These are phyloP conservation scores for Fistularia commersonii DNA, from an alignment of 2,797 vertebrate genomes.

Conservation along the genomic window DNA sequence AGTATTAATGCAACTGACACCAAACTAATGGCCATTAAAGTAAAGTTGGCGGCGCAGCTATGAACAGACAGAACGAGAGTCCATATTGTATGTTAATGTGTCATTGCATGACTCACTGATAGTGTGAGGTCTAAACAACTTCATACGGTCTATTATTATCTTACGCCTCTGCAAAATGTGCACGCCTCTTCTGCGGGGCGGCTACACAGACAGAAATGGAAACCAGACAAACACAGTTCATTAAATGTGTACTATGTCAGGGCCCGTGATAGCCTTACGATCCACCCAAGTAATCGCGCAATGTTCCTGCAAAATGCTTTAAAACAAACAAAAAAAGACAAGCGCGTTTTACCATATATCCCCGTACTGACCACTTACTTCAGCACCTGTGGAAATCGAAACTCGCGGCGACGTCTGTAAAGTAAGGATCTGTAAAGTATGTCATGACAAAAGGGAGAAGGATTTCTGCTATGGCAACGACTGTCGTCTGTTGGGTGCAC, in stretches of 20 bases:
- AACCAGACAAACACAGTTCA: too few species aligned
- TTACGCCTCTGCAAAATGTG: not conserved
- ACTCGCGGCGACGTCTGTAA: too few species aligned
- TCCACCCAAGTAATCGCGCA: too few species aligned
- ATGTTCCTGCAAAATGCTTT: too few species aligned
- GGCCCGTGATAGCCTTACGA: too few species aligned
- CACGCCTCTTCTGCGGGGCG: constrained; percentile 2
- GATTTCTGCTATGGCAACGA: constrained; percentile 6
- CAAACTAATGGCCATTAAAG: constrained; percentile 47
- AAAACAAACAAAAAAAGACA: too few species aligned
- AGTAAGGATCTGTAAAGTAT: too few species aligned
- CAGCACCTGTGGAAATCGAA: too few species aligned
- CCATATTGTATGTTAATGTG: constrained; percentile 23
- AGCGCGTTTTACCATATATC: too few species aligned
- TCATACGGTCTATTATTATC: constrained; percentile 11
- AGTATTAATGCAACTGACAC: constrained; percentile 48
- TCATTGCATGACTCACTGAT: constrained; percentile 11
- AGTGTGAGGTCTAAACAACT: not conserved
- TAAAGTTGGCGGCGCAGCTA: constrained; percentile 20
- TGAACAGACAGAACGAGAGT: constrained; percentile 12
- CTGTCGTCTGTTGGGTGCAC: constrained; percentile 20
- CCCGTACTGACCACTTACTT: too few species aligned
- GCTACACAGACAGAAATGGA: constrained; percentile 4
- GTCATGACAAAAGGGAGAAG: not conserved
- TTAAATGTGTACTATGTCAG: too few species aligned